phyloP scores from a whole-genome alignment of 2,888 invertebrate genomes.

The Campopleginae sp. region DNA sequence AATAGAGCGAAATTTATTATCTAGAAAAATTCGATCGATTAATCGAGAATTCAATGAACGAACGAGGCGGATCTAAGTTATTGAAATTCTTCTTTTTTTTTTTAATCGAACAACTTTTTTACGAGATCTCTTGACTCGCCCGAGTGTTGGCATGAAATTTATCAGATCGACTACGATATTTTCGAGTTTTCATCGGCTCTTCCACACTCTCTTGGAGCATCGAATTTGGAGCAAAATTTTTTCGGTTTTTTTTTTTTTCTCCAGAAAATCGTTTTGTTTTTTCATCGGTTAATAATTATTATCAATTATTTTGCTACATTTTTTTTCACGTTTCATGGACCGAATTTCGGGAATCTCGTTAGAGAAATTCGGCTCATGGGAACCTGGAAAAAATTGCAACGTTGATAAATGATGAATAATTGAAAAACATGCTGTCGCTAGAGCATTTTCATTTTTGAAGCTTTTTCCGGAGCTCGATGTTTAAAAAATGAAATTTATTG shows the following conservation, averaged over 20 bases:
- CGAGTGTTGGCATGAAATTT: slow-evolving; percentile 49
- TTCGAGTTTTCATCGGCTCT: not conserved
- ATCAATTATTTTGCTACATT: slow-evolving; percentile 4
- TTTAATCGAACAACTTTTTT: not conserved
- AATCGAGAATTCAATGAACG: not conserved
- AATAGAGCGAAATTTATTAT: slow-evolving; percentile 19
- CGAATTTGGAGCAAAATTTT: not conserved
- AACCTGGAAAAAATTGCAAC: not conserved
- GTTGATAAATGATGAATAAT: not conserved
- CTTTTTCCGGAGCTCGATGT: not conserved
- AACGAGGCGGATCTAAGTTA: not conserved
- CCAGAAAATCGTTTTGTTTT: not conserved
- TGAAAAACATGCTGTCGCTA: not conserved
- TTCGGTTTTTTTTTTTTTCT: not conserved
- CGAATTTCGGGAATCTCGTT: not conserved
- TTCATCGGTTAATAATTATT: not conserved
- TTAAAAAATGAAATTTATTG: not conserved
- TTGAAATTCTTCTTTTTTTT: slow-evolving; percentile 1
- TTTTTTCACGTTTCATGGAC: not conserved
- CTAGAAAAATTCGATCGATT: not conserved
- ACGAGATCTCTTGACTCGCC: slow-evolving; percentile 46
- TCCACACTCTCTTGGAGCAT: not conserved
- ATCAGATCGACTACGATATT: slow-evolving; percentile 42
- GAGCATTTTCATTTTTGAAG: not conserved
- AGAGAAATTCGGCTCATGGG: not conserved